Conservation (phyloP, 2,888 invertebrate genomes). For the Clepsis dumicolana region DNA sequence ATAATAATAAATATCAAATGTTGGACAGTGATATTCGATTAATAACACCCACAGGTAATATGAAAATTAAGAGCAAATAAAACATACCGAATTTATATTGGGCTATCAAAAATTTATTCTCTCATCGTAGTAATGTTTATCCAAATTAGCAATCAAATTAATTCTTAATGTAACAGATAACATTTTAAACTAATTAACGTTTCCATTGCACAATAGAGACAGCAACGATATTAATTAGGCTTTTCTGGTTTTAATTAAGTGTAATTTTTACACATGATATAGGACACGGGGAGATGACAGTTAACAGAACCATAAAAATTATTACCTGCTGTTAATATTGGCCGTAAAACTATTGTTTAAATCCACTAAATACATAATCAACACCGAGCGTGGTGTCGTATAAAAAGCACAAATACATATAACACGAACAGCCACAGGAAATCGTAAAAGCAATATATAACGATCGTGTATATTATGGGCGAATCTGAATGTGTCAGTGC, state of each 20-base stretch:
- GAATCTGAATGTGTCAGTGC: constrained; percentile 86
- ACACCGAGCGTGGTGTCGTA: constrained; percentile 31
- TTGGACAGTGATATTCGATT: neutral
- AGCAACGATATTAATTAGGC: constrained; percentile 17
- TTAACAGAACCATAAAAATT: constrained; percentile 7
- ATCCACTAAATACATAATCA: constrained; percentile 22
- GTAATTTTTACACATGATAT: constrained; percentile 3
- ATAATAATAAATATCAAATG: neutral
- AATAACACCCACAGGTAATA: constrained; percentile 3
- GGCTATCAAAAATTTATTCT: constrained; percentile 50
- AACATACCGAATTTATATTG: constrained; percentile 53
- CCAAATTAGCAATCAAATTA: constrained; percentile 40
- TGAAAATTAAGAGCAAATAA: constrained; percentile 31
- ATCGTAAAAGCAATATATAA: constrained; percentile 79
- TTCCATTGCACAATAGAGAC: constrained; percentile 28
- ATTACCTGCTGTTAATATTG: neutral
- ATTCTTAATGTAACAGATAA: constrained; percentile 39
- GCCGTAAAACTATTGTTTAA: constrained; percentile 24
- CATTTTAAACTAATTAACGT: constrained; percentile 39
- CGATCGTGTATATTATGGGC: constrained; percentile 81
- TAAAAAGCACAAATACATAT: constrained; percentile 51
- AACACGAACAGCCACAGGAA: constrained; percentile 53
- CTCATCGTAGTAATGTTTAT: constrained; percentile 32
- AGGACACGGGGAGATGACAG: constrained; percentile 15
- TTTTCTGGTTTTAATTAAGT: constrained; percentile 19